Percentiles rank a stretch among this genome's conserved stretches.
phyloP scores from a whole-genome alignment of 2,888 invertebrate genomes.

The Imbricaverruca yamaguchii region DNA sequence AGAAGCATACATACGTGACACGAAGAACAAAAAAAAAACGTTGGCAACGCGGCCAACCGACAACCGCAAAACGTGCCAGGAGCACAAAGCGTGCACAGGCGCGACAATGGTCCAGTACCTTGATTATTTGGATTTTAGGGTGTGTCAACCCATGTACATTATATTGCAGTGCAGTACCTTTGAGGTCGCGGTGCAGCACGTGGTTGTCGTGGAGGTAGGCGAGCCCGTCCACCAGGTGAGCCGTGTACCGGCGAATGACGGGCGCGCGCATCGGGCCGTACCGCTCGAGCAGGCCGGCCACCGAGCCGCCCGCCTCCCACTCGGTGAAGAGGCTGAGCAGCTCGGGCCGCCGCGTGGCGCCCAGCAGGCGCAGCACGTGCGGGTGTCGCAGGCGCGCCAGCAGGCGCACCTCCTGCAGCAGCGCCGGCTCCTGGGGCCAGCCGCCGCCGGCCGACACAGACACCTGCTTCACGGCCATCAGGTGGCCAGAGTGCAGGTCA shows the following conservation, averaged over 20 bases:
- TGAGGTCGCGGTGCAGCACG: conserved; percentile 45
- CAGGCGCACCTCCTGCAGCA: conserved; percentile 44
- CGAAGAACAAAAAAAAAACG: no score
- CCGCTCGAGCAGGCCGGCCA: conserved; percentile 42
- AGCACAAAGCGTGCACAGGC: no score
- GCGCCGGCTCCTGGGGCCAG: conserved; percentile 39
- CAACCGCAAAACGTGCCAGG: no score
- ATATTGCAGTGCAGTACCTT: no score
- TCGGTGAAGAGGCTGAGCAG: conserved; percentile 47
- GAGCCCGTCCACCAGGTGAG: conserved; percentile 43
- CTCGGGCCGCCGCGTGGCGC: conserved; percentile 41
- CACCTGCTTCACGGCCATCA: conserved; percentile 48
- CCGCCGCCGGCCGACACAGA: conserved; percentile 41
- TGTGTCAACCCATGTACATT: no score
- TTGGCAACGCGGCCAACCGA: no score
- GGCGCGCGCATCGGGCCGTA: conserved; percentile 44
- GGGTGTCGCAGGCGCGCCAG: conserved; percentile 44
- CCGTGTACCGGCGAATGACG: conserved; percentile 41
- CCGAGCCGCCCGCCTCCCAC: conserved; percentile 48
- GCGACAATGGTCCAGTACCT: conserved; percentile 36
- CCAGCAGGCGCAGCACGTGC: conserved; percentile 44
- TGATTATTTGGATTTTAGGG: no score
- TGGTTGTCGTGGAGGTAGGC: conserved; percentile 45
- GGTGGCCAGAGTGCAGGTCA: conserved; percentile 43
- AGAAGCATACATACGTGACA: no score